Percentiles rank a stretch among this genome's conserved stretches.
phyloP scores from a whole-genome alignment of 92 coral and sea anemone genomes.

The Pocillopora meandrina region DNA sequence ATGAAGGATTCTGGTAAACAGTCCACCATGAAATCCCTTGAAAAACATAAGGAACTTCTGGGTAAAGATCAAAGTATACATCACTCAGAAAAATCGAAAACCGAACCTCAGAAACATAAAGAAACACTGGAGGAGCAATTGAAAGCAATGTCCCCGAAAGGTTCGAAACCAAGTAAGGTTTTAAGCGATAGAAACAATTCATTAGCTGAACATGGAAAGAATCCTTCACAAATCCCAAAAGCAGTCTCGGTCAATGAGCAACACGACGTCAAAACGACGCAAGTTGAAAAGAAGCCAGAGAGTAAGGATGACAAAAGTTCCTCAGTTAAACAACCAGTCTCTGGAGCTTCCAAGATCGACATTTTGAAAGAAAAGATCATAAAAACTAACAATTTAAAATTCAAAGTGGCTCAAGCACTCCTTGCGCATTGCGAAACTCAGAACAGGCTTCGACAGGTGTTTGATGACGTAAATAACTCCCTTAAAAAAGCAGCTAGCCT shows the following conservation, averaged over 20 bases:
- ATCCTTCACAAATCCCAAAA: not conserved
- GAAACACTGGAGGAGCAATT: not conserved
- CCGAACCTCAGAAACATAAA: not conserved
- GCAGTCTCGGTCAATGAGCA: not conserved
- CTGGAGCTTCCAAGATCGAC: constrained; percentile 38
- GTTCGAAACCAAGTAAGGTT: not conserved
- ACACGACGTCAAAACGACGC: constrained; percentile 20
- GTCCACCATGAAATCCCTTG: not conserved
- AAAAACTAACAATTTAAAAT: constrained; percentile 71
- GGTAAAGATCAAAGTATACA: not conserved
- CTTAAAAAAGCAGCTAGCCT: constrained; percentile 75
- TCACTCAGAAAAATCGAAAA: not conserved
- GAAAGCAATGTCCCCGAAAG: not conserved
- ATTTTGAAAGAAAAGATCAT: constrained; percentile 56
- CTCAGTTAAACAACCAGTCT: not conserved
- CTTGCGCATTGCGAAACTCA: constrained; percentile 86
- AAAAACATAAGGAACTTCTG: not conserved
- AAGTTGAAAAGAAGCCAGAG: not conserved
- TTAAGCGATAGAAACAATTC: not conserved
- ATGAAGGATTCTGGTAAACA: not conserved
- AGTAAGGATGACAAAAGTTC: not conserved
- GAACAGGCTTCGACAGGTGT: constrained; percentile 74
- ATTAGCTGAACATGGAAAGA: not conserved
- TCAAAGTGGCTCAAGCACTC: constrained; percentile 86
- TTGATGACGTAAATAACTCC: constrained; percentile 76